phyloP scores from a whole-genome alignment of 2,888 invertebrate genomes.

The Ecdyonurus torrentis region DNA sequence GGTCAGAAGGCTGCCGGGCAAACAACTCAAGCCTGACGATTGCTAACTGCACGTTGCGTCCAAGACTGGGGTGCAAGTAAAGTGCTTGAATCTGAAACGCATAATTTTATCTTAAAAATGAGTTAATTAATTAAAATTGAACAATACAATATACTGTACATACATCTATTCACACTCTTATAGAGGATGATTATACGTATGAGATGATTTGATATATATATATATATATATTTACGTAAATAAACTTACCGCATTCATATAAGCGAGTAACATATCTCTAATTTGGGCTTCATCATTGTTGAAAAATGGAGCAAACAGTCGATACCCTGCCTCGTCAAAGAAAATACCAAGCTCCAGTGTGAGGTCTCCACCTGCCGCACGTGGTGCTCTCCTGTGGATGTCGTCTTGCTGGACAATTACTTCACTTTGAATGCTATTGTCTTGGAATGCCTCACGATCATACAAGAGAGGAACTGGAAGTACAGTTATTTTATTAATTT shows the following conservation, averaged over 20 bases:
- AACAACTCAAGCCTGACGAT: constrained; percentile 54
- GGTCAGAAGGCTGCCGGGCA: constrained; percentile 40
- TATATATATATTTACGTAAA: too few relatives aligned
- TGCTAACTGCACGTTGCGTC: constrained; percentile 42
- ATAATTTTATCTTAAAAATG: too few relatives aligned
- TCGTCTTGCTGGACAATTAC: neutral
- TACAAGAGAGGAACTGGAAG: neutral
- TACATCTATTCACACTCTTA: too few relatives aligned
- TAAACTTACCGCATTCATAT: constrained; percentile 57
- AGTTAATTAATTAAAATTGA: too few relatives aligned
- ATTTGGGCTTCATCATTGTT: constrained; percentile 45
- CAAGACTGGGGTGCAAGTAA: constrained; percentile 59
- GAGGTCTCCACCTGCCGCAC: constrained; percentile 17
- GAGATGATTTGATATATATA: too few relatives aligned
- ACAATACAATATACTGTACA: too few relatives aligned
- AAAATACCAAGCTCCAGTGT: constrained; percentile 57
- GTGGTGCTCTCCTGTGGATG: neutral
- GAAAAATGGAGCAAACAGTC: constrained; percentile 48
- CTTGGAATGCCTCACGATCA: neutral
- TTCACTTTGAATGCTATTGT: too few relatives aligned
- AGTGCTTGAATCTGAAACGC: constrained; percentile 55
- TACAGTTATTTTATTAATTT: too few relatives aligned
- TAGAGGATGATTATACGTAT: too few relatives aligned
- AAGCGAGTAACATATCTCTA: constrained; percentile 58
- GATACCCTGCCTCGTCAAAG: constrained; percentile 56